phyloP scores from a whole-genome alignment of 2,888 invertebrate species.

The Pterobdella sp. region DNA sequence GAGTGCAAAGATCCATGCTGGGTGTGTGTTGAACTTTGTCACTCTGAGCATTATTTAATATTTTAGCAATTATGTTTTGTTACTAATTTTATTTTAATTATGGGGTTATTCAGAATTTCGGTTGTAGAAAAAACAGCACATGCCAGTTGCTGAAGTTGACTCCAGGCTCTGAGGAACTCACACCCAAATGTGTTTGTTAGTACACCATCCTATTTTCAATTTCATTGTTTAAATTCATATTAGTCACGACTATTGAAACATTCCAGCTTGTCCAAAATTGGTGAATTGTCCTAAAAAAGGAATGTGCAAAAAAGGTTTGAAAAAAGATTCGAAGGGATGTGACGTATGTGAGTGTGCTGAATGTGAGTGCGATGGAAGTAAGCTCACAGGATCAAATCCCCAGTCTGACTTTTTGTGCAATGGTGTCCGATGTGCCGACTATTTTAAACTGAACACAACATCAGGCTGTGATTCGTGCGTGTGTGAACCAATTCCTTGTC shows the following conservation, averaged over 20 bases:
- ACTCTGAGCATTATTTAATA: too few relatives aligned
- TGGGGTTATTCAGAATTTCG: constrained; percentile 18
- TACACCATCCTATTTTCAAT: neutral
- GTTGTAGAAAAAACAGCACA: constrained; percentile 7
- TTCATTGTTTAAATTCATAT: neutral
- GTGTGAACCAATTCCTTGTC: constrained; percentile 13
- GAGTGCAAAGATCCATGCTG: constrained; percentile 27
- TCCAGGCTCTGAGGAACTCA: neutral
- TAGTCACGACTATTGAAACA: neutral
- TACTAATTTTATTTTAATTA: neutral
- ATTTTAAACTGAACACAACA: neutral
- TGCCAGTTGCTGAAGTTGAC: constrained; percentile 18
- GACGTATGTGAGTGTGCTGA: constrained; percentile 21
- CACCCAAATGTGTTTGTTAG: constrained; percentile 25
- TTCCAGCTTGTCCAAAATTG: constrained; percentile 20
- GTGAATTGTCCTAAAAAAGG: constrained; percentile 8
- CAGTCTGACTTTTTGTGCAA: neutral
- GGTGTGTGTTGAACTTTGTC: too few relatives aligned
- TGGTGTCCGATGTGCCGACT: neutral
- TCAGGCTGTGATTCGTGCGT: constrained; percentile 20
- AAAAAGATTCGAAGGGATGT: constrained; percentile 25
- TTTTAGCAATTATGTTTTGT: too few relatives aligned
- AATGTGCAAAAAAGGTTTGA: constrained; percentile 16
- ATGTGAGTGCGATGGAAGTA: constrained; percentile 4
- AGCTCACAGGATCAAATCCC: neutral